phyloP scores from a whole-genome alignment of 2,888 invertebrate species.

The Cheilosia variabilis region DNA sequence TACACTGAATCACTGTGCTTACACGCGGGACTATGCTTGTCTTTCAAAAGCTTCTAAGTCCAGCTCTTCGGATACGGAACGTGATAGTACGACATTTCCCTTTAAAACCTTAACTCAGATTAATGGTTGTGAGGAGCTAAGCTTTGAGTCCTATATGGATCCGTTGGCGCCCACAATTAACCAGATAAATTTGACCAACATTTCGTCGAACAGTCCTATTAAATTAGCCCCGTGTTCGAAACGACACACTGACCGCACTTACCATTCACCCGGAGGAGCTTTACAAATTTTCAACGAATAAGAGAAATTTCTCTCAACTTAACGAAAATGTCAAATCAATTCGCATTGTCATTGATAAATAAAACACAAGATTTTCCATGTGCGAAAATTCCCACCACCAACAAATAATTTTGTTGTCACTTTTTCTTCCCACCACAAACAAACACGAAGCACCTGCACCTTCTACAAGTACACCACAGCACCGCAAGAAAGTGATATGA shows the following conservation, averaged over 20 bases:
- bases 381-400: conserved; percentile 66
- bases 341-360: conserved; percentile 66
- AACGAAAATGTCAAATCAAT: conserved; percentile 69
- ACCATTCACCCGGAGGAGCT: conserved; percentile 15
- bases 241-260: conserved; percentile 10
- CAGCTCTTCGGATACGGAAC: too few relatives aligned
- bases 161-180: too few relatives aligned
- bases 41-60: too few relatives aligned
- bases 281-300: conserved; percentile 41
- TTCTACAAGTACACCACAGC: too few relatives aligned
- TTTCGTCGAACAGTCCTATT: too few relatives aligned
- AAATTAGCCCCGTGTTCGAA: background rate
- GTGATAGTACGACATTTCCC: too few relatives aligned
- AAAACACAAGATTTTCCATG: conserved; percentile 64
- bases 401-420: conserved; percentile 54
- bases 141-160: too few relatives aligned
- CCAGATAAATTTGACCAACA: too few relatives aligned
- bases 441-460: background rate
- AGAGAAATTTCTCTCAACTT: conserved; percentile 28
- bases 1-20: too few relatives aligned
- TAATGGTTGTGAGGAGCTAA: too few relatives aligned
- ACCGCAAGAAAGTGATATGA: background rate
- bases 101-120: too few relatives aligned
- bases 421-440: conserved; percentile 24
- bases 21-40: too few relatives aligned